Base-by-base conservation (phyloP, 30 jellyfish, hydroid and myxozoan genomes). In the Aurelia sp. region DNA sequence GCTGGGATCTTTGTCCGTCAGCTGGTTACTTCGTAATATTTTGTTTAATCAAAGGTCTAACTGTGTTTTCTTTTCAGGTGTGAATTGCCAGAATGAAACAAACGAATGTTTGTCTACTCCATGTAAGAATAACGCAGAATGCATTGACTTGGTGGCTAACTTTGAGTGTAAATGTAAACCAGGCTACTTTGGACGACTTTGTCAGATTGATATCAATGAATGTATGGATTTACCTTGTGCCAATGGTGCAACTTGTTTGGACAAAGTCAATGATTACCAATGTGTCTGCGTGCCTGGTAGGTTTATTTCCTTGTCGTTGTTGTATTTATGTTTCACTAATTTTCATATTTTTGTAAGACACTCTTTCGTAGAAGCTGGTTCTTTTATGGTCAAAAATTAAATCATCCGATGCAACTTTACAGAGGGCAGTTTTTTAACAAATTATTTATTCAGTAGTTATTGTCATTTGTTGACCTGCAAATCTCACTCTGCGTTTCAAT, bases 231-330 rank as follows among this genome's bases (percentile, higher is more conserved):
- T 72, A 4, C 99, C 99, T 41, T 95, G 99, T 82, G 38, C 53
- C 19, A 92, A 88, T 38, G 70, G 76, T 57, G 97, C 95, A 22
- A 85, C 84, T 16, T 95, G 99, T 72, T 70, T 86, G 60, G 98
- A 95, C 74, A 67, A 66, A 33, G 55, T 95, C 51, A 84, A 90
- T 82, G 98, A 81, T 57, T 95, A 65, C 72, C 55, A 48, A 8
- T 95, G 99, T 81, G 82, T 67, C 50, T 90, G 99, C 76, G 59
- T 67, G 38, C 76, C 88, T 31, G 98, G 98, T 92, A 58, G 8
- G 96, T 51, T 6, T 15, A 5, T 55, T 50, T n/a, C n/a, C n/a
- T 17, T 61, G 24, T 40, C 1, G 31, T 18, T 41, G 7, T 13
- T 58, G 15, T 22, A 13, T 0, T 40, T 3, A 31, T 58, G 53